Base-by-base conservation (phyloP, 2,113 vertebrate genomes). In the Tenebrosternarchus preto region DNA sequence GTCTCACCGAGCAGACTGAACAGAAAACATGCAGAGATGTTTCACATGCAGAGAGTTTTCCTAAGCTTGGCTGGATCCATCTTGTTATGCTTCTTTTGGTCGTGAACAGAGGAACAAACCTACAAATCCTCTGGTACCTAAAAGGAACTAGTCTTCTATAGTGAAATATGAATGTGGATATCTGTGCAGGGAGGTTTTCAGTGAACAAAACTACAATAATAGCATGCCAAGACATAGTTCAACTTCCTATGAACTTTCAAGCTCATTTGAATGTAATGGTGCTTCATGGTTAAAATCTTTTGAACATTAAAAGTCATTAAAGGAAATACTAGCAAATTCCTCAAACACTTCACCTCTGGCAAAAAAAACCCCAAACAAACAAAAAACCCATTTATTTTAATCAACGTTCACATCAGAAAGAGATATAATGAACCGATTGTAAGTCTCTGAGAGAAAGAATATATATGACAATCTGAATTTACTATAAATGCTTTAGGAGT, bases 391-490 rank as follows among this genome's bases (percentile, higher is more conserved):
- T 60, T 50, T 75, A 59, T 66, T 53, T 66, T 74, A 76, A 72
- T 73, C 50, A 43, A 22, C 67, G 56, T 69, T 66, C 63, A 36
- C 69, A 63, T 63, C 56, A 25, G 71, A 63, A 29, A 25, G 20
- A 76, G 59, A 77, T 82, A 69, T 66, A 82, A 76, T 76, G 76
- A 82, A 72, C 59, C 63, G 67, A 80, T 74, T 84, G 56, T 29
- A 72, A 71, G 68, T 64, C 43, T 73, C 69, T 59, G 11, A 3
- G 56, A 33, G 43, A 63, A 56, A 76, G 31, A 33, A 76, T 53
- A 53, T 25, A 17, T 46, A 56, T 50, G 50, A 68, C 67, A 27
- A 31, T 74, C 12, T 68, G 33, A 46, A 77, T 55, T 33, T 33
- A n/a, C n/a, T n/a, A n/a, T 27, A 55, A 59, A 31, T 70, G 59